Conservation (phyloP, 2,888 invertebrate species). For the Busseola fusca region DNA sequence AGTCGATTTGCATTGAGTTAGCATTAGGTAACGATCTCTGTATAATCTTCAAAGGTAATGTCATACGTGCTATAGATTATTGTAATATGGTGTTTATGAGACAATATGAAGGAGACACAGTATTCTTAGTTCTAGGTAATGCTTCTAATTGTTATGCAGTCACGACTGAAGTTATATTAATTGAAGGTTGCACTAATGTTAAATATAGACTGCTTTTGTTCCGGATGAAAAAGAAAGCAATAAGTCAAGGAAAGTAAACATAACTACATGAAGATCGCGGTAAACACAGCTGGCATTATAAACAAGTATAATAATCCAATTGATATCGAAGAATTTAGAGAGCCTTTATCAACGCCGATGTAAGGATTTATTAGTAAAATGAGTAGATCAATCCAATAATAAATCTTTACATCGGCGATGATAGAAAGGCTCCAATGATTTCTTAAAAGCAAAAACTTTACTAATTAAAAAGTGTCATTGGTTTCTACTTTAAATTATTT, state of each 20-base stretch:
- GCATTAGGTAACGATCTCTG: conserved; percentile 45
- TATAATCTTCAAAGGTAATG: conserved; percentile 38
- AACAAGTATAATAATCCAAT: conserved; percentile 12
- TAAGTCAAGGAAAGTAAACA: conserved; percentile 10
- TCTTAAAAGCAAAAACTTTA: not conserved
- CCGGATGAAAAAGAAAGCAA: not conserved
- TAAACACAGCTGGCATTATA: not conserved
- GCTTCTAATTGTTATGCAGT: conserved; percentile 30
- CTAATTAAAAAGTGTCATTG: not conserved
- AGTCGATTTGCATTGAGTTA: conserved; percentile 52
- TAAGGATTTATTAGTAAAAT: not conserved
- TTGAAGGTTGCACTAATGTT: conserved; percentile 14
- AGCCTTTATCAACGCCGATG: not conserved
- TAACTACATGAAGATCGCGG: not conserved
- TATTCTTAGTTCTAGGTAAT: conserved; percentile 36
- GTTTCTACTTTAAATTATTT: not conserved
- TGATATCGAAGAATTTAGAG: not conserved
- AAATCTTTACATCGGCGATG: too few relatives aligned
- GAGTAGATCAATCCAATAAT: too few relatives aligned
- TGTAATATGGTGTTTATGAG: conserved; percentile 31
- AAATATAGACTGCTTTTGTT: conserved; percentile 7
- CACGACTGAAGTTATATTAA: conserved; percentile 36
- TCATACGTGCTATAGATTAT: conserved; percentile 29
- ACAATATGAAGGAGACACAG: conserved; percentile 36
- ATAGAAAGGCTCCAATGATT: not conserved